Base-by-base conservation (phyloP, 2,888 invertebrate species). In the Mythimna albipuncta region DNA sequence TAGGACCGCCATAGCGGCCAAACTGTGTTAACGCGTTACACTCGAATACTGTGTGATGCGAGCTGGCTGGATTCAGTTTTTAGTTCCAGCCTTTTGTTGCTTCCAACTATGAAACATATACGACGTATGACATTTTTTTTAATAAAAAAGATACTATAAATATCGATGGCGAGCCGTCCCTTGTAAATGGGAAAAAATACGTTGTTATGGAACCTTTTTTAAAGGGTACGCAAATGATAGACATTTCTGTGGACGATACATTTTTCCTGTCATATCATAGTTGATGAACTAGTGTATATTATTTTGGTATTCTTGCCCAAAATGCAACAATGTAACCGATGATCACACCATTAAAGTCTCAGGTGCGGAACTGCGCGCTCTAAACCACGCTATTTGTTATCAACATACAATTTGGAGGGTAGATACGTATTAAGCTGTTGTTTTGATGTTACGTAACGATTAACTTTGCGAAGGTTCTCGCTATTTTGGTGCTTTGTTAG, bases 21-120 rank as follows among this genome's bases (percentile, higher is more conserved):
- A 86, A 83, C 76, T 78, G 77, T 83, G 85, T 84, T 85, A 84
- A 74, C 74, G 73, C 62, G 83, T 75, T 79, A 75, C 75, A 74
- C 64, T 41, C 66, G 62, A 74, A 69, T 75, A 38, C 65, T 79
- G 73, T 64, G 73, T 72, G 75, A 47, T 66, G 66, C 44, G 63
- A 69, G 59, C 81, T 68, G 57, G 77, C 41, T 71, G 68, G 26
- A 69, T 66, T 57, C 32, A 61, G 47, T 67, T 72, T 75, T 75
- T 70, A 65, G 75, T 68, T 75, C 35, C 64, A 64, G 61, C 16
- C 66, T 67, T 50, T 69, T 69, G 41, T 73, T 67, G 47, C 54
- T 71, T 65, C 4, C 44, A 58, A 64, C 52, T 57, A 69, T 52
- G 38, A 54, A 66, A 81, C 64, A 77, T 81, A 63, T 58, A 61